phyloP scores from a whole-genome alignment of 2,888 invertebrate genomes.

The Cetonia aurata region DNA sequence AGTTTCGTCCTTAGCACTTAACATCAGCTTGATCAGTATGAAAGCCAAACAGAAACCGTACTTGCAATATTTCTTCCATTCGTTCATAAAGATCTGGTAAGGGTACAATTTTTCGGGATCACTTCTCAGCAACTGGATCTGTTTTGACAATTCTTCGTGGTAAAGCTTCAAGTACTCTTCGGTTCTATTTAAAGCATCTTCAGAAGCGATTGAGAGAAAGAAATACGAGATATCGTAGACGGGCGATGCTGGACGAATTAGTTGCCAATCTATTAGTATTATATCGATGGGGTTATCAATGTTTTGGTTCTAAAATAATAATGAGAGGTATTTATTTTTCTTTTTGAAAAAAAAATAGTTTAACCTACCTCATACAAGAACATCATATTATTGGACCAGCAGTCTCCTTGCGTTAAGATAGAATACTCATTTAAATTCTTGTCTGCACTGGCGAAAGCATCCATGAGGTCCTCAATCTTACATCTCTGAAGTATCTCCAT shows the following conservation, averaged over 20 bases:
- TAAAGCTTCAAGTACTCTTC: constrained; percentile 18
- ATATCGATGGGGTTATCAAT: constrained; percentile 21
- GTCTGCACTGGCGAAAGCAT: too few relatives aligned
- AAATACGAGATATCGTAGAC: constrained; percentile 28
- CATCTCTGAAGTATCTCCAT: too few relatives aligned
- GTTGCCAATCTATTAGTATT: constrained; percentile 23
- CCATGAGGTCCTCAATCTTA: too few relatives aligned
- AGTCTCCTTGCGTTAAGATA: constrained; percentile 47
- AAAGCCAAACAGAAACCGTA: constrained; percentile 26
- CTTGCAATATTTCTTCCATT: constrained; percentile 32
- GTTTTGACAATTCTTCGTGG: not conserved
- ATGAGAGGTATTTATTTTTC: not conserved
- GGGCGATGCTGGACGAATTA: constrained; percentile 5
- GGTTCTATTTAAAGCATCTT: constrained; percentile 1
- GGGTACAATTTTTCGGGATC: constrained; percentile 23
- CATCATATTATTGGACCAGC: constrained; percentile 51
- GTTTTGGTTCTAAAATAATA: constrained; percentile 38
- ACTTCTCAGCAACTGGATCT: constrained; percentile 9
- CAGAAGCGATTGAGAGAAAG: constrained; percentile 26
- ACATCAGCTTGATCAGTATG: constrained; percentile 19
- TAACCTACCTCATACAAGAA: constrained; percentile 47
- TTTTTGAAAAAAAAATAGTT: too few relatives aligned
- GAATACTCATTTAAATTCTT: too few relatives aligned
- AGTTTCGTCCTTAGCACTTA: constrained; percentile 15
- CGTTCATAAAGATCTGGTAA: constrained; percentile 10